Base-by-base conservation (phyloP, 1,140 invertebrate species). In the Helicoverpa armigera region DNA sequence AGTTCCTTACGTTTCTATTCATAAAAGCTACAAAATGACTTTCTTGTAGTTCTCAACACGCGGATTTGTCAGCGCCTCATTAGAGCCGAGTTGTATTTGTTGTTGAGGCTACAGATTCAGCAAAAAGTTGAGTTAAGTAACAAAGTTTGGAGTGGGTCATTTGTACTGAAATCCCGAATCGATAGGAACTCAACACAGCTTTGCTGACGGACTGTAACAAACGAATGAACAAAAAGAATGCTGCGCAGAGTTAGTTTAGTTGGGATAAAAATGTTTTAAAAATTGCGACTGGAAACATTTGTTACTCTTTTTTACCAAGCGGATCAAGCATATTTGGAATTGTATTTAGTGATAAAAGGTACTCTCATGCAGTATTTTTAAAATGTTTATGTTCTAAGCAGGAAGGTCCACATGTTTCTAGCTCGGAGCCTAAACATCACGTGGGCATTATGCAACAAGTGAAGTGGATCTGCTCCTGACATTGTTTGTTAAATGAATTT, bases 71-170 rank as follows among this genome's bases (percentile, higher is more conserved):
- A 72, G 35, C 14, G 51, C 11, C 69, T 72, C 53, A 56, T 56
- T 72, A 53, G 51, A 12, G 35, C 51, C 14, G 18, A 29, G 23
- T 72, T 29, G 69, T 72, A 72, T 72, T 54, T 54, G n/a, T 31
- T 67, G 1, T 67, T 67, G 14, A 14, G 14, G 23, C 18, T 72
- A 9, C 18, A n/a, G 14, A n/a, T 35, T 56, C 29, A 13, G 43
- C 48, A 35, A 72, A 70, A 72, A 35, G 48, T 70, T 53, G 23
- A 29, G 69, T 9, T 72, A 31, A 72, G 29, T 35, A 35, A 56
- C 50, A 12, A 72, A 72, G 51, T 72, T 72, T 72, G 18, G 23
- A 72, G 69, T 35, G 50, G 18, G 50, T 72, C 69, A 53, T 72
- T 5, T 12, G 35, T 16, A 53, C 67, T 53, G 48, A 31, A 72